These are phyloP conservation scores for Brachionus koreanus DNA, from an alignment of 1,140 invertebrate species.

Conservation along the genomic window DNA sequence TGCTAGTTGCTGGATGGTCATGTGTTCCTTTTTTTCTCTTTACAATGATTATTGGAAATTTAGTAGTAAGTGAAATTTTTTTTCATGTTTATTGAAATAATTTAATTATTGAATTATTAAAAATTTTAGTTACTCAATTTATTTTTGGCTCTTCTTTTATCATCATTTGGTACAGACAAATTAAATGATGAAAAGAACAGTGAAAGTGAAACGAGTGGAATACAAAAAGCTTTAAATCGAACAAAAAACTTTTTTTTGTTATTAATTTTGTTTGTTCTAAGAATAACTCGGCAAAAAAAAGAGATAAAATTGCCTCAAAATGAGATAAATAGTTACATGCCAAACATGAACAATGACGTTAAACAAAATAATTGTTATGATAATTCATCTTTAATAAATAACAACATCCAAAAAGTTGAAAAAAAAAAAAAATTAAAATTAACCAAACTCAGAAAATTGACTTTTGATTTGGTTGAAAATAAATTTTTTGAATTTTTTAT, in stretches of 20 bases:
- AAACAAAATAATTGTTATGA: neutral
- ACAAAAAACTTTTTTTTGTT: neutral
- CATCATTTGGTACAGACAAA: conserved; percentile 81
- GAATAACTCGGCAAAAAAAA: neutral
- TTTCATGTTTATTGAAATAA: neutral
- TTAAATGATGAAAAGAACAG: conserved; percentile 48
- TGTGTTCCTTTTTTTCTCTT: conserved; percentile 92
- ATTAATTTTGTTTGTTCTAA: neutral
- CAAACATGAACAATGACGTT: neutral
- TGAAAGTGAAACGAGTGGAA: conserved; percentile 60
- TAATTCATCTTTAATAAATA: neutral
- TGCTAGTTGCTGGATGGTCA: conserved; percentile 78
- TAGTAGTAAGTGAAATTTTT: conserved; percentile 69
- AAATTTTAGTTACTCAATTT: conserved; percentile 73
- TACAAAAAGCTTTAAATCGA: conserved; percentile 46
- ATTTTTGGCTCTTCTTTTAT: conserved; percentile 96
- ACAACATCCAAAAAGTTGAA: neutral
- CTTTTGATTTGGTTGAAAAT: neutral
- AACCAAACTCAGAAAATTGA: neutral
- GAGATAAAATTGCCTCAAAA: neutral
- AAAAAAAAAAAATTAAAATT: neutral
- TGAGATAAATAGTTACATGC: neutral
- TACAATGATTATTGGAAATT: conserved; percentile 93
- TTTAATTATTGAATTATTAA: too few relatives aligned
- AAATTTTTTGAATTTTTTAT: conserved; percentile 16